phyloP scores from a whole-genome alignment of 2,797 vertebrate species.

The Coranthus polyacanthus region DNA sequence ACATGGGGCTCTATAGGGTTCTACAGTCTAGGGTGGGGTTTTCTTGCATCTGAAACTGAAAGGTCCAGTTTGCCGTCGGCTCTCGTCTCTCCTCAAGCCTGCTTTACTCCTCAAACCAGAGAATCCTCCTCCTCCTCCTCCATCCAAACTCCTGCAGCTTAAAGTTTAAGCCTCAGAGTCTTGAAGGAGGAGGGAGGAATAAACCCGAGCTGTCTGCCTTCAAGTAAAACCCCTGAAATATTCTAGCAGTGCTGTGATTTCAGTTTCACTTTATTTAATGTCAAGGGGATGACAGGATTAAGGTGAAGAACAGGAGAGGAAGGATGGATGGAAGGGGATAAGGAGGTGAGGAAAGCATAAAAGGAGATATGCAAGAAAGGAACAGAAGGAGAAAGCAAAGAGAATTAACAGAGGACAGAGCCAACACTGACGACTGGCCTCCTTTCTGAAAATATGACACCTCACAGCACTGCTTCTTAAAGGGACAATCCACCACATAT shows the following conservation, averaged over 20 bases:
- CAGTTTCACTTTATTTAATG: neutral
- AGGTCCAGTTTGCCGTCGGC: too few relatives aligned
- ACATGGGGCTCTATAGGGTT: too few relatives aligned
- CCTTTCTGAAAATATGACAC: constrained; percentile 54
- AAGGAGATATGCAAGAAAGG: too few relatives aligned
- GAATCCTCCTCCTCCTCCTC: constrained; percentile 17
- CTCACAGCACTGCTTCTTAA: constrained; percentile 29
- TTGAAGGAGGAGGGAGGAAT: neutral
- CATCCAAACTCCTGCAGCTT: constrained; percentile 23
- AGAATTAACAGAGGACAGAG: neutral
- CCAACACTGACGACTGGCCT: constrained; percentile 37
- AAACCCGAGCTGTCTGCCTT: neutral
- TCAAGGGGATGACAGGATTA: neutral
- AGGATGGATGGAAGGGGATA: neutral
- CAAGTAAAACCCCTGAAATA: constrained; percentile 6
- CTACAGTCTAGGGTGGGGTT: too few relatives aligned
- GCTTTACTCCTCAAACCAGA: neutral
- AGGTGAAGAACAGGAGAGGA: neutral
- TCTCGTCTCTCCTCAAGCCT: neutral
- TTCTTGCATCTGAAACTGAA: neutral
- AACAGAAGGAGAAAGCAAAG: neutral
- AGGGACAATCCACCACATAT: constrained; percentile 15
- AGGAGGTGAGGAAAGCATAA: neutral
- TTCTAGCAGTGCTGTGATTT: neutral
- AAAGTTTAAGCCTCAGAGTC: constrained; percentile 24